Base-by-base conservation (phyloP, 2,888 invertebrate genomes). In the Phaonia tiefii region DNA sequence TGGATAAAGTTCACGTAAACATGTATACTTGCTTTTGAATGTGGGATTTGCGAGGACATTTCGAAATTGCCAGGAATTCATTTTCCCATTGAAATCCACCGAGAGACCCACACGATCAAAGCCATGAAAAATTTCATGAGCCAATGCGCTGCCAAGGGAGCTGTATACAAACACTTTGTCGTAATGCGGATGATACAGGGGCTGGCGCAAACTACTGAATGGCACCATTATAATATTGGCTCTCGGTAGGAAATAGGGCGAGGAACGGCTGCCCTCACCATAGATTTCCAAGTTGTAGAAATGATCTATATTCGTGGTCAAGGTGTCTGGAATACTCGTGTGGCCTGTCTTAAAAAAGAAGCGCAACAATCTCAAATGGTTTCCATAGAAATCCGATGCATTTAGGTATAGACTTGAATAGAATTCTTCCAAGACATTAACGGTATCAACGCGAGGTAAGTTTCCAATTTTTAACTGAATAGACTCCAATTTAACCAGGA, bases 101-200 rank as follows among this genome's bases (percentile, higher is more conserved):
- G 31, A n/a, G n/a, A 81, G 56, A 7, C 85, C 85, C 17, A 74
- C 80, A 13, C 83, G 72, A 72, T 85, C 85, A 74, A 85, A 85
- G 15, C 84, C 84, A 58, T 85, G 85, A 15, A 81, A 80, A 17
- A 85, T 83, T 75, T 85, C 85, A 39, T 85, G 85, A 11, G 84
- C 84, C 63, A 85, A 22, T 2, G 84, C 66, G n/a, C 84, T 85
- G 10, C 85, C 85, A 39, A 85, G 46, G 3, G 80, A 73, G 63
- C 85, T 85, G 37, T 82, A 85, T 54, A 81, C 82, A 69, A 83
- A 85, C 1, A 85, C 39, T 15, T 79, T 63, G 7, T 79, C 73
- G 10, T 83, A 44, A 11, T 79, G 60, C 1, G 78, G 71, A 39
- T 82, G 82, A 46, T 84, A 85, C 11, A 84, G 80, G n/a, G 85